Evolutionary conservation across 1,140 invertebrate genomes (phyloP).

Genomic region (Aleiodes sp.): DNA sequence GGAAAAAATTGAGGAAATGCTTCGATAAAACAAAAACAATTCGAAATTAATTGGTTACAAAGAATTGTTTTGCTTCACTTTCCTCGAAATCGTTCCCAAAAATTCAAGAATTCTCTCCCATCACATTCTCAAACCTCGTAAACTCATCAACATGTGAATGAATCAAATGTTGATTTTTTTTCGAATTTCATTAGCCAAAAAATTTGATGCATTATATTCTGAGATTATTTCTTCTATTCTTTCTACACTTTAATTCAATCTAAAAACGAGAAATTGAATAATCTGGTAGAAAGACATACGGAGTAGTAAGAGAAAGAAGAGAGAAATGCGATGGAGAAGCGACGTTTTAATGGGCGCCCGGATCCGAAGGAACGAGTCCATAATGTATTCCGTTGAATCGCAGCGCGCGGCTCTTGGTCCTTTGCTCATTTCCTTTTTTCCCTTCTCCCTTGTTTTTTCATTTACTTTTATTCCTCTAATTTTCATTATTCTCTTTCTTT

Average conservation of each 20-base stretch:
- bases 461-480: not conserved
- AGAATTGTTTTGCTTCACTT: no score
- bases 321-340: slow-evolving; percentile 21
- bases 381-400: slow-evolving; percentile 48
- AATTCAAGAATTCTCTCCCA: no score
- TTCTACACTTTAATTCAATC: not conserved
- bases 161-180: no score
- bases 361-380: slow-evolving; percentile 47
- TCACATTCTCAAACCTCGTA: no score
- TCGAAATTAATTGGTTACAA: no score
- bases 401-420: slow-evolving; percentile 32
- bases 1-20: no score
- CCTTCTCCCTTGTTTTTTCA: slow-evolving; percentile 11
- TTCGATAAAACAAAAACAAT: no score
- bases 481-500: not conserved
- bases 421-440: not conserved
- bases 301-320: slow-evolving; percentile 18
- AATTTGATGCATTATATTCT: no score
- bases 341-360: slow-evolving; percentile 38
- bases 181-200: no score
- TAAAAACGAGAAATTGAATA: not conserved
- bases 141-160: no score
- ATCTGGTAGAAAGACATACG: not conserved
- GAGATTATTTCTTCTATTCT: not conserved
- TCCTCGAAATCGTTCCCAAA: no score